phyloP scores from a whole-genome alignment of 2,797 vertebrate species.

The Gymnothorax javanicus region DNA sequence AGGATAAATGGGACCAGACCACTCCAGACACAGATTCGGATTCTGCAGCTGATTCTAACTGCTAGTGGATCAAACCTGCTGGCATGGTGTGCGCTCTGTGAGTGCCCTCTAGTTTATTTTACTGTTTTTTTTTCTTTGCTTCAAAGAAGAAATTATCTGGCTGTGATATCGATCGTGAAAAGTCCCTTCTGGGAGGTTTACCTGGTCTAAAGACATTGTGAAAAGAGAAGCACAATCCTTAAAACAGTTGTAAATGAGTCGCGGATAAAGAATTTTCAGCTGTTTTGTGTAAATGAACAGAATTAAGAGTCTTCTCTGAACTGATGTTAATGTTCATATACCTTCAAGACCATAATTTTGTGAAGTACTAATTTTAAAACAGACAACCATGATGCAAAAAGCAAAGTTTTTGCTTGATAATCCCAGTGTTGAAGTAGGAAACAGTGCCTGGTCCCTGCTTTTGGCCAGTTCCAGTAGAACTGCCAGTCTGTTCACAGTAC shows the following conservation, averaged over 20 bases:
- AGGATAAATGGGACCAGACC: no score
- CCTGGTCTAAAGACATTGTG: not conserved
- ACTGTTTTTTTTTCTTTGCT: not conserved
- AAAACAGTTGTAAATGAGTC: not conserved
- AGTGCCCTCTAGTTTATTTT: no score
- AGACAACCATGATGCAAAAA: not conserved
- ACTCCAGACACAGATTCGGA: no score
- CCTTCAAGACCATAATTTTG: not conserved
- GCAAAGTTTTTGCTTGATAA: not conserved
- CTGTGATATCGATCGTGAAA: not conserved
- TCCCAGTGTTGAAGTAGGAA: not conserved
- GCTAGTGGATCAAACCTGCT: no score
- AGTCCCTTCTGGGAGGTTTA: not conserved
- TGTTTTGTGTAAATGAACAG: not conserved
- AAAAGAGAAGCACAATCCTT: not conserved
- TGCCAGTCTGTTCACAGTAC: constrained; percentile 21
- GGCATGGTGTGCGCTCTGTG: no score
- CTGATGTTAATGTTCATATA: not conserved
- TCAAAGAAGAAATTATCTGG: not conserved
- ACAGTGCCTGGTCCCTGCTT: not conserved
- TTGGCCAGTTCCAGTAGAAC: not conserved
- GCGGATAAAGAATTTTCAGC: not conserved
- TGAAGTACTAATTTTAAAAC: not conserved
- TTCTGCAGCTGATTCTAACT: no score
- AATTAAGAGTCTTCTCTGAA: not conserved